phyloP scores from a whole-genome alignment of 2,888 invertebrate species.

The Protonemura montana region DNA sequence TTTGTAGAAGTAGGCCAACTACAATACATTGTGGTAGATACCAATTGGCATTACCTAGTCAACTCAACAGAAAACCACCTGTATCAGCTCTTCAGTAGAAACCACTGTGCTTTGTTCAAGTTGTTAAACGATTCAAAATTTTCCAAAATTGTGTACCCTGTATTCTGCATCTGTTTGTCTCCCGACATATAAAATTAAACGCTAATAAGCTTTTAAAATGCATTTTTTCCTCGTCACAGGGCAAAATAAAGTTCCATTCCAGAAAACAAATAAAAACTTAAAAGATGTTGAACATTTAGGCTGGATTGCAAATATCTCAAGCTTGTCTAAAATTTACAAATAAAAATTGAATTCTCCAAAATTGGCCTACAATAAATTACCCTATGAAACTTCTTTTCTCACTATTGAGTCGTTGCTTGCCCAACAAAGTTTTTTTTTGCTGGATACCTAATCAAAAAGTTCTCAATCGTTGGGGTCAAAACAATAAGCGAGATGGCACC shows the following conservation, averaged over 20 bases:
- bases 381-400: background rate
- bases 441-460: background rate
- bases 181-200: background rate
- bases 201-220: background rate
- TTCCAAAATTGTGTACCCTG: background rate
- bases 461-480: background rate
- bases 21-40: constrained; percentile 7
- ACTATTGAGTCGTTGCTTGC: background rate
- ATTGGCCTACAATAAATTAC: background rate
- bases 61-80: background rate
- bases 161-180: background rate
- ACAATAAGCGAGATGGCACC: background rate
- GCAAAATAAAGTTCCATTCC: background rate
- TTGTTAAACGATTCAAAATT: background rate
- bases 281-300: background rate
- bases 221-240: background rate
- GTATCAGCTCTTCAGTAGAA: background rate
- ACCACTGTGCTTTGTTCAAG: background rate
- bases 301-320: background rate
- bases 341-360: background rate
- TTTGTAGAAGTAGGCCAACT: constrained; percentile 12
- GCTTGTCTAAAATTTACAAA: background rate
- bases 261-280: background rate
- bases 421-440: background rate
- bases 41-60: background rate